phyloP scores from a whole-genome alignment of 2,888 invertebrate species.

The Diarsia brunnea region DNA sequence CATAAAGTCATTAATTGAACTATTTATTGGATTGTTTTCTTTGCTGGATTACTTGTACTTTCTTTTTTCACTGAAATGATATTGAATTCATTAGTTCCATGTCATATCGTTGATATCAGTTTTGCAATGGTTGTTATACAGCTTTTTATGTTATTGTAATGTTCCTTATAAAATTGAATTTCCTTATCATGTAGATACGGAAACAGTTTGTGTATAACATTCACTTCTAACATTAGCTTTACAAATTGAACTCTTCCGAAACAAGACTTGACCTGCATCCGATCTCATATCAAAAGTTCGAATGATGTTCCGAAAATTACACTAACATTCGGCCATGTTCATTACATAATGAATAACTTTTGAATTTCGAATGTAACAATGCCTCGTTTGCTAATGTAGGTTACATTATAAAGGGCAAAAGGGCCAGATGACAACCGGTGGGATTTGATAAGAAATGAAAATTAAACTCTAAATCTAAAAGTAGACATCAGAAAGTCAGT shows the following conservation, averaged over 20 bases:
- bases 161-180: neutral
- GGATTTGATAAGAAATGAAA: slow-evolving; percentile 60
- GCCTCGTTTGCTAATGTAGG: slow-evolving; percentile 61
- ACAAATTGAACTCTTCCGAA: slow-evolving; percentile 42
- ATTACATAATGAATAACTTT: slow-evolving; percentile 52
- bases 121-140: neutral
- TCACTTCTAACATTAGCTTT: slow-evolving; percentile 26
- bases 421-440: slow-evolving; percentile 58
- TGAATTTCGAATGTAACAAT: slow-evolving; percentile 58
- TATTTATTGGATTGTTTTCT: slow-evolving; percentile 13
- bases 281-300: slow-evolving; percentile 57
- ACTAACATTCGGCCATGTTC: slow-evolving; percentile 18
- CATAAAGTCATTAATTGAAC: neutral
- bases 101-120: neutral
- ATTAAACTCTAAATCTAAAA: slow-evolving; percentile 61
- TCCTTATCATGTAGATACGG: slow-evolving; percentile 1
- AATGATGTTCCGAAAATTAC: slow-evolving; percentile 58
- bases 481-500: slow-evolving; percentile 64
- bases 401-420: slow-evolving; percentile 65
- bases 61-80: neutral
- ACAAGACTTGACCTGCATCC: slow-evolving; percentile 54
- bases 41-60: slow-evolving; percentile 8
- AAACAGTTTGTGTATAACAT: slow-evolving; percentile 8
- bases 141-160: neutral
- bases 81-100: slow-evolving; percentile 5